Percentiles rank a stretch among this genome's conserved stretches.
Conservation (phyloP, 2,797 vertebrate genomes). For the Sphenopsis melanotis region DNA sequence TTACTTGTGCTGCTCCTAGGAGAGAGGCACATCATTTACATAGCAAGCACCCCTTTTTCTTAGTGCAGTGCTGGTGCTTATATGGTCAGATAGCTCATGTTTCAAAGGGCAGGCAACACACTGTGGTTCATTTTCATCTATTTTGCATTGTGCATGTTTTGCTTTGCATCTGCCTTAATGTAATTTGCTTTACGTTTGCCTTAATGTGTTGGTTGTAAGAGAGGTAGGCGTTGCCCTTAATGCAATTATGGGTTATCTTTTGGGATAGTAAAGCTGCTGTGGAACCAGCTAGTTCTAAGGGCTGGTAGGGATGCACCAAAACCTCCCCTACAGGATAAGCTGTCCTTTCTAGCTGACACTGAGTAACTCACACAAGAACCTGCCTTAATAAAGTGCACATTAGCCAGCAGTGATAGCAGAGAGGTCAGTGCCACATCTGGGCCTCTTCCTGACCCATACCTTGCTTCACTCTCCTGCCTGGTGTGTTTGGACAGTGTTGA, state of each 20-base stretch:
- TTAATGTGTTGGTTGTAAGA: background rate
- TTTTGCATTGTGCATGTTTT: background rate
- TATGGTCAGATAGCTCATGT: background rate
- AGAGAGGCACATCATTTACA: background rate
- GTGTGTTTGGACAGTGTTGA: background rate
- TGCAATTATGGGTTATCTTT: background rate
- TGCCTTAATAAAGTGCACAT: background rate
- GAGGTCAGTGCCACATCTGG: accelerated
- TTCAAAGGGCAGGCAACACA: background rate
- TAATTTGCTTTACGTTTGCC: background rate
- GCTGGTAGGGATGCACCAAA: background rate
- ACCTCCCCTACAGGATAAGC: background rate
- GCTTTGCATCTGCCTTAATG: background rate
- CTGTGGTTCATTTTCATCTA: background rate
- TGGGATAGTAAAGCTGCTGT: background rate
- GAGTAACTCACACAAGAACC: background rate
- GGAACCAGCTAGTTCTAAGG: background rate
- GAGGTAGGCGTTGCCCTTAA: background rate
- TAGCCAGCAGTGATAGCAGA: background rate
- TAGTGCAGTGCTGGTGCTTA: background rate
- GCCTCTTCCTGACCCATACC: accelerated
- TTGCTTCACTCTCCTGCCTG: background rate
- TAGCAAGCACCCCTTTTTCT: background rate
- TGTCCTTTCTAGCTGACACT: background rate
- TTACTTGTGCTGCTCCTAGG: background rate